A percentile compares a stretch with the other conserved stretches of the same genome.
phyloP scores from a whole-genome alignment of 1,140 invertebrate genomes.

The Musca vetustissima region DNA sequence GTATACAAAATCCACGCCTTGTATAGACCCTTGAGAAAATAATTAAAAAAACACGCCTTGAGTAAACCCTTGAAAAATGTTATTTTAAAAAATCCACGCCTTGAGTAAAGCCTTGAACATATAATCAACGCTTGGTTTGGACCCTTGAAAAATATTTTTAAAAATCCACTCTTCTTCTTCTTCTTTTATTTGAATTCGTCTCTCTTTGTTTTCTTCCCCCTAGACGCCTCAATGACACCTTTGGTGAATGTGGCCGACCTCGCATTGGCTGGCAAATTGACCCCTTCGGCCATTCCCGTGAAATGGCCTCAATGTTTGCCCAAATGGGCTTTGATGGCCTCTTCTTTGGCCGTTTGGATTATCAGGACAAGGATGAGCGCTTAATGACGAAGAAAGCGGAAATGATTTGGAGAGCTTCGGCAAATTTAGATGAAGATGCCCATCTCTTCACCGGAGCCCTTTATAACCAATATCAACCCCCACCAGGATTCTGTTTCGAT shows the following conservation, averaged over 20 bases:
- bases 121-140: too few relatives aligned
- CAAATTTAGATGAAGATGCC: slow-evolving; percentile 59
- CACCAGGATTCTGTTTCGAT: slow-evolving; percentile 89
- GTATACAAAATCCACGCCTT: neutral
- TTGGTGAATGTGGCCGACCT: slow-evolving; percentile 80
- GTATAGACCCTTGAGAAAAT: neutral
- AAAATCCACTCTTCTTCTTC: neutral
- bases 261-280: slow-evolving; percentile 91
- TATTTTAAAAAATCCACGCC: too few relatives aligned
- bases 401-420: slow-evolving; percentile 82
- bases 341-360: slow-evolving; percentile 87
- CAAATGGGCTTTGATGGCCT: slow-evolving; percentile 84
- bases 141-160: too few relatives aligned
- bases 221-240: slow-evolving; percentile 74
- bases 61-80: too few relatives aligned
- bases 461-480: slow-evolving; percentile 79
- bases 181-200: neutral
- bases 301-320: slow-evolving; percentile 83
- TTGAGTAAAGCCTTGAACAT: too few relatives aligned
- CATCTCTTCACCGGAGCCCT: slow-evolving; percentile 73
- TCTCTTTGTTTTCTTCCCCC: slow-evolving; percentile 14
- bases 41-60: too few relatives aligned
- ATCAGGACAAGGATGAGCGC: slow-evolving; percentile 76
- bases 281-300: slow-evolving; percentile 88
- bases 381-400: slow-evolving; percentile 70